Evolutionary conservation across 2,797 vertebrate species (phyloP).

Genomic region (Tiaroga cobitis): DNA sequence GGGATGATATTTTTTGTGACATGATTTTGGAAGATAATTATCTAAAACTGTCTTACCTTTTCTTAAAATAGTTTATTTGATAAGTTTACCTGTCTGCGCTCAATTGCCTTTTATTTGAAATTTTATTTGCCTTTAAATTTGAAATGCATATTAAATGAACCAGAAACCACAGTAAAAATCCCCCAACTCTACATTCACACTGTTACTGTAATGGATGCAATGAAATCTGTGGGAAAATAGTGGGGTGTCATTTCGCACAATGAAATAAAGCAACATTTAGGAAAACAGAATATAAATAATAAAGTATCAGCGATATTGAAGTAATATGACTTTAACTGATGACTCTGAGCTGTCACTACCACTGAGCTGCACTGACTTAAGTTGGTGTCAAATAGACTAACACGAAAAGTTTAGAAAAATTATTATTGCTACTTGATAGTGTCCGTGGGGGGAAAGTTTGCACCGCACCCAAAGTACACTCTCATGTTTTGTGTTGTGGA

Average conservation of each 20-base stretch:
- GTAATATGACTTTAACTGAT: slow-evolving; percentile 16
- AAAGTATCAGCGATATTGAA: background rate
- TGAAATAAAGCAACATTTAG: slow-evolving; percentile 9
- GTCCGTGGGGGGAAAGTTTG: slow-evolving; percentile 62
- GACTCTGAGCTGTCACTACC: slow-evolving; percentile 63
- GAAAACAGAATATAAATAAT: slow-evolving; percentile 6
- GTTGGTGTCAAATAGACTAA: slow-evolving; percentile 68
- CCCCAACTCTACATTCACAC: background rate
- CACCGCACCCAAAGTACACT: slow-evolving; percentile 48
- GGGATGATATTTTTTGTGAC: too few relatives aligned
- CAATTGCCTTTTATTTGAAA: background rate
- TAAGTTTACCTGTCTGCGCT: background rate
- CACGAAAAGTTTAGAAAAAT: slow-evolving; percentile 58
- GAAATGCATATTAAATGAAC: background rate
- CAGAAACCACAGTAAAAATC: slow-evolving; percentile 9
- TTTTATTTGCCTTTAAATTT: too few relatives aligned
- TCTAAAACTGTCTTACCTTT: background rate
- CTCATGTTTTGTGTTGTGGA: slow-evolving; percentile 59
- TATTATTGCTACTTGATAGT: slow-evolving; percentile 61
- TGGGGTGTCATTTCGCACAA: background rate
- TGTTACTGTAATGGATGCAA: background rate
- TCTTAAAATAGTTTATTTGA: background rate
- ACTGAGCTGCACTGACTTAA: slow-evolving; percentile 68
- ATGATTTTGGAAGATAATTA: too few relatives aligned
- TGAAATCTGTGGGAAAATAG: slow-evolving; percentile 12